Base-by-base conservation (phyloP, 1,140 invertebrate species). In the Uloborus diversus region DNA sequence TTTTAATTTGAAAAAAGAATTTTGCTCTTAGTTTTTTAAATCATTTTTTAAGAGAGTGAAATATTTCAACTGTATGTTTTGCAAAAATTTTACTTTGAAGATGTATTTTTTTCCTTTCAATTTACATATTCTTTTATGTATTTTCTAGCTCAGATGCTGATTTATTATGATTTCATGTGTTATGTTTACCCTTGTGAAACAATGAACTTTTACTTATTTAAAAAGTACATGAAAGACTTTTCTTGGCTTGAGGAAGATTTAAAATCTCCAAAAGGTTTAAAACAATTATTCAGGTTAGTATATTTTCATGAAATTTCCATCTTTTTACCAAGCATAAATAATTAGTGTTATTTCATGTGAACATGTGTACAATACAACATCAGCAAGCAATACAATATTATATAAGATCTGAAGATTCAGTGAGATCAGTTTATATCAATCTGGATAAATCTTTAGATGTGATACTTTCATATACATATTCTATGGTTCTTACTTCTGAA, bases 91-190 rank as follows among this genome's bases (percentile, higher is more conserved):
- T n/a, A 59, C 17, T 28, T 27, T 25, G 7, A 28, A 59, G 9
- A 27, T 4, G 11, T 59, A 27, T 59, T 25, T 3, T 59, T 59
- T 59, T 27, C 20, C 1, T 27, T 30, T 59, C 25, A 9, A 53
- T 59, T 59, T 59, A 5, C 17, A 23, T n/a, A 47, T n/a, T 11
- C 13, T 65, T 37, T 20, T 4, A 20, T 42, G 28, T 9, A 42
- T 47, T 11, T 61, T 59, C 20, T 20, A 69, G 76, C 23, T 49
- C 76, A 79, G 62, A 42, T 42, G 11, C 13, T 79, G 1, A 17
- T 69, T n/a, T 79, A 69, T 32, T 51, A 69, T 79, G 76, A 79
- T 37, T 79, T 79, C 30, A 62, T 79, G 20, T 69, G 66, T 2
- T 47, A 69, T 79, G 56, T 59, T 2, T 79, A 79, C 51, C 76